A percentile compares a stretch with the other conserved stretches of the same genome.
Evolutionary conservation across 1,140 invertebrate species (phyloP).

Genomic region (Hypsibius dujardini): DNA sequence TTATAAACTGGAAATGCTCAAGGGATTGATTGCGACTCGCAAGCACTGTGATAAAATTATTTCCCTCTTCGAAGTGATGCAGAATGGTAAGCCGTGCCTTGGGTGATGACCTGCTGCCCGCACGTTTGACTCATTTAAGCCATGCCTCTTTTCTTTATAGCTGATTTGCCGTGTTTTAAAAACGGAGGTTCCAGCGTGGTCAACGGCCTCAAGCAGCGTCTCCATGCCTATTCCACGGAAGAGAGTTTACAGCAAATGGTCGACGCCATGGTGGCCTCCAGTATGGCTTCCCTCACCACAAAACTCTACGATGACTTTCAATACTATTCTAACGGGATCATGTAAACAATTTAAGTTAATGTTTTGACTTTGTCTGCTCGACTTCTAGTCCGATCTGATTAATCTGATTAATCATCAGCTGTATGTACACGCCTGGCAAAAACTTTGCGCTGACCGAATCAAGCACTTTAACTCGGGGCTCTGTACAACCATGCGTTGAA

Average conservation of each 20-base stretch:
- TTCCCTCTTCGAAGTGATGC: slow-evolving; percentile 90
- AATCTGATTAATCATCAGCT: too few relatives aligned
- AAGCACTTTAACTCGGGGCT: too few relatives aligned
- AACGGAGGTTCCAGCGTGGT: slow-evolving; percentile 64
- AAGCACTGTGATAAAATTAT: slow-evolving; percentile 93
- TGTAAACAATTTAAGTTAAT: too few relatives aligned
- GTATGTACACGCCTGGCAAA: too few relatives aligned
- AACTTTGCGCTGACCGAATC: too few relatives aligned
- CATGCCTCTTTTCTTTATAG: slow-evolving; percentile 38
- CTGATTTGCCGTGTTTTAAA: slow-evolving; percentile 85
- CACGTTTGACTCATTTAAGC: too few relatives aligned
- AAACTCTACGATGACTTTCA: slow-evolving; percentile 97
- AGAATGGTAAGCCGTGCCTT: slow-evolving; percentile 55
- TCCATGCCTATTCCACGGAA: slow-evolving; percentile 83
- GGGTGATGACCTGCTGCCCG: slow-evolving; percentile 16
- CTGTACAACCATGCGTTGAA: too few relatives aligned
- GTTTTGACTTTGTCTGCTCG: too few relatives aligned
- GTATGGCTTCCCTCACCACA: slow-evolving; percentile 85
- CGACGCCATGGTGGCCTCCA: slow-evolving; percentile 77
- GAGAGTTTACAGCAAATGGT: slow-evolving; percentile 79
- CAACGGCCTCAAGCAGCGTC: slow-evolving; percentile 68
- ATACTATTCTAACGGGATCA: slow-evolving; percentile 95
- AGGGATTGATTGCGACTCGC: slow-evolving; percentile 79
- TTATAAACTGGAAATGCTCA: slow-evolving; percentile 87
- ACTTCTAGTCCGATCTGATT: too few relatives aligned